Percentiles rank a stretch among this genome's conserved stretches.
Conservation (phyloP, 2,888 invertebrate species). For the Ornithoptera alexandrae region DNA sequence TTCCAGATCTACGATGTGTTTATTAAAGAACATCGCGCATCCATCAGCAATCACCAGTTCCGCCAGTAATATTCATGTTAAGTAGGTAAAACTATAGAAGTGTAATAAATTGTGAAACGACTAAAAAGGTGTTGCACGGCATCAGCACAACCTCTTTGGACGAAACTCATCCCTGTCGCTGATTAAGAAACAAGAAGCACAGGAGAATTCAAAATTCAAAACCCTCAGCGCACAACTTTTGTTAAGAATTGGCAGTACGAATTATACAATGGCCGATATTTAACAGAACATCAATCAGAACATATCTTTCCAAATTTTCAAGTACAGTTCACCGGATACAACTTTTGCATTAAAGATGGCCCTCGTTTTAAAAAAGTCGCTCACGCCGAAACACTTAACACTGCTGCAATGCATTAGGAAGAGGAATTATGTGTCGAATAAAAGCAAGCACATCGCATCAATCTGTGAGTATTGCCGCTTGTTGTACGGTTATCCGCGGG, state of each 20-base stretch:
- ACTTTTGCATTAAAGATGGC: constrained; percentile 53
- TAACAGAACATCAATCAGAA: constrained; percentile 51
- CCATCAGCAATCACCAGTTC: too few relatives aligned
- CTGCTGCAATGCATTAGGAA: constrained; percentile 62
- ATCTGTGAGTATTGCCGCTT: constrained; percentile 50
- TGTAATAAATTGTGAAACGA: too few relatives aligned
- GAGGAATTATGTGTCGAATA: constrained; percentile 43
- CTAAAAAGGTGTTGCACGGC: too few relatives aligned
- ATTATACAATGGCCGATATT: constrained; percentile 63
- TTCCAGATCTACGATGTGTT: too few relatives aligned
- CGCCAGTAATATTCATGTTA: too few relatives aligned
- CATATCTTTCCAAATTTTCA: constrained; percentile 45
- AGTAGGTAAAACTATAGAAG: too few relatives aligned
- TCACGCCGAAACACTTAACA: constrained; percentile 57
- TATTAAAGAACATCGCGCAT: too few relatives aligned
- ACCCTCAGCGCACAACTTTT: constrained; percentile 45
- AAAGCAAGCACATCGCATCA: constrained; percentile 38
- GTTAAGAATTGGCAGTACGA: constrained; percentile 46
- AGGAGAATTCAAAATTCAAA: constrained; percentile 45
- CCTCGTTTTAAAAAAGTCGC: constrained; percentile 61
- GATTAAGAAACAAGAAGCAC: constrained; percentile 32
- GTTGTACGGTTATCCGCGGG: too few relatives aligned
- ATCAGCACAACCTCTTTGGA: too few relatives aligned
- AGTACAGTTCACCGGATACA: constrained; percentile 35
- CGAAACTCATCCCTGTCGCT: too few relatives aligned